These are phyloP conservation scores for Hyaena hyaena DNA, from an alignment of 2,113 vertebrate species.

Conservation along the genomic window DNA sequence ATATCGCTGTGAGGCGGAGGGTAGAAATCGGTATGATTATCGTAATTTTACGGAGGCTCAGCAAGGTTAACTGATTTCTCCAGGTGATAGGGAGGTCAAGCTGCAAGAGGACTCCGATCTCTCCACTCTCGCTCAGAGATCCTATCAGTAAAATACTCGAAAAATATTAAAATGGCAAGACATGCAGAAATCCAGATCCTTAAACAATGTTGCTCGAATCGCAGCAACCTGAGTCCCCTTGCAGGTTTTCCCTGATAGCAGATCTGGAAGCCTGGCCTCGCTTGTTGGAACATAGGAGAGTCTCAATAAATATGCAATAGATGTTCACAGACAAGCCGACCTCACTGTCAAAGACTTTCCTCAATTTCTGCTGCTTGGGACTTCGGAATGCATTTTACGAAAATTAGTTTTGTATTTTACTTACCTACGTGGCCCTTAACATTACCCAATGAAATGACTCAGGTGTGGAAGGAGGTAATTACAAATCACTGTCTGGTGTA, in stretches of 20 bases:
- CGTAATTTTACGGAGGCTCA: neutral
- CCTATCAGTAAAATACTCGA: neutral
- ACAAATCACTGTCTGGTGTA: neutral
- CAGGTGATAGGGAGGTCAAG: neutral
- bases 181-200: neutral
- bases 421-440: conserved; percentile 25
- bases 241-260: neutral
- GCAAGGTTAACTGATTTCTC: neutral
- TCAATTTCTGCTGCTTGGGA: neutral
- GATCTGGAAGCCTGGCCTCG: neutral
- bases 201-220: neutral
- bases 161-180: conserved; percentile 3
- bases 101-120: neutral
- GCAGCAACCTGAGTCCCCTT: neutral
- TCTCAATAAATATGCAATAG: neutral
- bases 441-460: neutral
- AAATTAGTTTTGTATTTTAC: conserved; percentile 10
- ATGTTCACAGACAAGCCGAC: neutral
- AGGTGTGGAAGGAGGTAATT: conserved; percentile 12
- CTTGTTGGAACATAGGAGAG: neutral
- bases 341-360: neutral
- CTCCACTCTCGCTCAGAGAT: neutral
- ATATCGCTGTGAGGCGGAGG: neutral
- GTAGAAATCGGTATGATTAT: neutral
- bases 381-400: conserved; percentile 45